Evolutionary conservation across 2,113 vertebrate genomes (phyloP), one percentile per base, ranked within the genome.

Genomic region (Opisthocomus hoazin): DNA sequence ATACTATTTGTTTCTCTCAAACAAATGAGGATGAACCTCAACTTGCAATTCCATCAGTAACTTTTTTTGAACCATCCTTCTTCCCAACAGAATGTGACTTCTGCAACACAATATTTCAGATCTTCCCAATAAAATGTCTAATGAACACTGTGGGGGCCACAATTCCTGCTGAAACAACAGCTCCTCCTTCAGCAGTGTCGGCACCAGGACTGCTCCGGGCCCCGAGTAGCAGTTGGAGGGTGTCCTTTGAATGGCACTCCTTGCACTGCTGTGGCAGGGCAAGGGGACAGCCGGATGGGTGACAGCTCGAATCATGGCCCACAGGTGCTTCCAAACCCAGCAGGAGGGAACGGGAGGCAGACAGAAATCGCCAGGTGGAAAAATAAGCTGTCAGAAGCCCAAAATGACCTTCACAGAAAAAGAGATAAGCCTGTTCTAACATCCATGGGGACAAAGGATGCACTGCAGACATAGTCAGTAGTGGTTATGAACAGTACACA

Each of bases 71-170:
- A 90, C 68, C 75, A 60, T 18, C 51, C 37, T 68, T 87, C 57
- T 94, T 84, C 87, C 82, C 92, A 93, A 87, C 78, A 91, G 86
- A 88, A 88, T 50, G 70, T 30, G 54, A 30, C 26, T 61, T 48
- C 69, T 61, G 24, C 95, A 94, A 54, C 7, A 61, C 23, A 65
- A 48, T 54, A 86, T 77, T 63, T 94, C 65, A 93, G 56, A 94
- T 74, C 90, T 93, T 93, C 87, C 93, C 90, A 91, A 48, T 32
- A 46, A 76, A 85, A 97, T 51, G 22, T 26, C 56, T 94, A 91
- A 94, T 46, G 83, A 96, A 85, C 65, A 54, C 34, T 16, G 57
- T 16, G 57, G 76, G 93, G 79, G 27, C n/a, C 80, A 66, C 19
- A 79, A 50, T 57, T 88, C 60, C 94, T 91, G 86, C 87, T 94